Base-by-base conservation (phyloP, 2,888 invertebrate species). In the Schizotus pectinicornis region DNA sequence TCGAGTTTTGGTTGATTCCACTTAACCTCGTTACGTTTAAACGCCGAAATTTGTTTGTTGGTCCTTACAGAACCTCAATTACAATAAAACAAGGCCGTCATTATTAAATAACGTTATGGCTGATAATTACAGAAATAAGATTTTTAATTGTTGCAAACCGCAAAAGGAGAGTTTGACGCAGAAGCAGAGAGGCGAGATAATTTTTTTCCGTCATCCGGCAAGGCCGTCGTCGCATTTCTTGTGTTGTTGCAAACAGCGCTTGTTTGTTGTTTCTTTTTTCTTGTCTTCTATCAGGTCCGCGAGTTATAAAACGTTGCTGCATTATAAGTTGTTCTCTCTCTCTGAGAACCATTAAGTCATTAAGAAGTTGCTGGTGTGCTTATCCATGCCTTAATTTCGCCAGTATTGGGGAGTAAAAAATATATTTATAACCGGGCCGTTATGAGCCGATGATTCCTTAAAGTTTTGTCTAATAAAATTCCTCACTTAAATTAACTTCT, bases 71-170 rank as follows among this genome's bases (percentile, higher is more conserved):
- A n/a, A n/a, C n/a, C n/a, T n/a, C 22, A 22, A 22, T 22, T 22
- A 22, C 22, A 22, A 22, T 22, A 22, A n/a, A 22, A 62, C 68
- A 68, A 68, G 68, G 67, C 63, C 64, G 59, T 22, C 22, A 22
- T 65, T 61, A 62, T 64, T 65, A 65, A 67, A 64, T 62, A 69
- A 69, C 68, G 67, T 70, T 67, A 67, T 69, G 67, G 67, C 68
- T 62, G 46, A 64, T 69, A 70, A 68, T 65, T 69, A 64, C 62
- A 67, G 61, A 69, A 70, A 70, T 67, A 57, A 52, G 62, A 65
- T 69, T 68, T 69, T 69, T 69, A 69, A 69, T 70, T 68, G 64
- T 41, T 45, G 36, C 46, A 52, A 14, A 63, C 66, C 65, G 61
- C 65, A 66, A 67, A 61, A 59, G 59, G 34, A n/a, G 13, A 8